Evolutionary conservation across 2,797 vertebrate species (phyloP).

Genomic region (Cyclura pinguis): DNA sequence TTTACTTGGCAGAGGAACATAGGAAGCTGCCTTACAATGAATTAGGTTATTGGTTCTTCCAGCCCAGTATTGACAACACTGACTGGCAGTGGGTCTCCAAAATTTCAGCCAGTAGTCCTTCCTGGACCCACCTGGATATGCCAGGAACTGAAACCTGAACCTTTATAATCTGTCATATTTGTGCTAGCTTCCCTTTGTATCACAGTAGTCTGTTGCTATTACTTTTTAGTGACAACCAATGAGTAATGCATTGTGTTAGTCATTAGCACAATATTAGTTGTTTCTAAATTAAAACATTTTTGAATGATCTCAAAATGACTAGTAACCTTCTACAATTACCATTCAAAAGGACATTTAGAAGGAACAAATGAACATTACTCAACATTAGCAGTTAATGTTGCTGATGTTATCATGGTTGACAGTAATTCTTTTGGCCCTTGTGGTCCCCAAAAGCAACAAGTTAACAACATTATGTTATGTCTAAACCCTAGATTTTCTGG

Average conservation of each 20-base stretch:
- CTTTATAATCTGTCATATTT: not conserved
- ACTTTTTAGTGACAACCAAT: not conserved
- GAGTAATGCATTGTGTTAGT: too few relatives aligned
- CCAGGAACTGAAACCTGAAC: too few relatives aligned
- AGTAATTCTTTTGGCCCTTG: not conserved
- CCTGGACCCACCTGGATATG: too few relatives aligned
- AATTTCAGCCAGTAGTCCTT: too few relatives aligned
- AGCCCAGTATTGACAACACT: too few relatives aligned
- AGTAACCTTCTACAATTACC: not conserved
- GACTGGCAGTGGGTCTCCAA: too few relatives aligned
- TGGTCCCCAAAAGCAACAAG: not conserved
- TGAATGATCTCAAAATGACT: not conserved
- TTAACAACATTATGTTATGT: not conserved
- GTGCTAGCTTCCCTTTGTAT: not conserved
- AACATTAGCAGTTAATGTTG: not conserved
- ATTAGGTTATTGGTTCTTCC: too few relatives aligned
- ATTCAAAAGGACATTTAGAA: not conserved
- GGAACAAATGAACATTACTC: not conserved
- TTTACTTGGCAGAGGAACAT: not conserved
- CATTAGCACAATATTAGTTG: not conserved
- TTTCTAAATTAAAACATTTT: not conserved
- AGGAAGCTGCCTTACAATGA: not conserved
- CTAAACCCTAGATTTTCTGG: not conserved
- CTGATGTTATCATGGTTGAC: not conserved
- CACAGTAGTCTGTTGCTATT: not conserved